phyloP scores from a whole-genome alignment of 2,797 vertebrate species.

The Morelia viridis region DNA sequence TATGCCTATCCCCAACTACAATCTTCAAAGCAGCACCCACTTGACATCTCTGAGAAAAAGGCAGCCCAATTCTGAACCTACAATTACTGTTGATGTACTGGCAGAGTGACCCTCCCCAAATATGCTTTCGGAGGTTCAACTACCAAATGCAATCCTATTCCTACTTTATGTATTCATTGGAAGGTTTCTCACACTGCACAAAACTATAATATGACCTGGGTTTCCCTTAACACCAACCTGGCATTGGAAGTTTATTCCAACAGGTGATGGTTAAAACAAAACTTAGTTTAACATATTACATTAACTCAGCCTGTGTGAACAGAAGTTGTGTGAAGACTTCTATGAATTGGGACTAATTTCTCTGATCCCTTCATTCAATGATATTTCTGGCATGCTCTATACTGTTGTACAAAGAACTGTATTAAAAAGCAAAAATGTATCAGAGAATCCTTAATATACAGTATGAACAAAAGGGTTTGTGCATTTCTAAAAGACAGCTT shows the following conservation, averaged over 20 bases:
- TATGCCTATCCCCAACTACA: not conserved
- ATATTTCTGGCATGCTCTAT: not conserved
- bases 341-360: too few relatives aligned
- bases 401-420: not conserved
- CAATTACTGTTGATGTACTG: not conserved
- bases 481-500: not conserved
- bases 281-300: too few relatives aligned
- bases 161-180: not conserved
- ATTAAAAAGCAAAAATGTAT: not conserved
- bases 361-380: not conserved
- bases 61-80: not conserved
- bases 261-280: too few relatives aligned
- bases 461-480: not conserved
- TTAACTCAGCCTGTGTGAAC: too few relatives aligned
- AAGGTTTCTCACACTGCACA: not conserved
- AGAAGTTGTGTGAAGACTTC: too few relatives aligned
- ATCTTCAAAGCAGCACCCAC: not conserved
- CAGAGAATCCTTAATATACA: not conserved
- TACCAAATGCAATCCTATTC: not conserved
- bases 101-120: not conserved
- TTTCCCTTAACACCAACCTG: not conserved
- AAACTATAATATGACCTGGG: not conserved
- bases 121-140: not conserved
- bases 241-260: too few relatives aligned
- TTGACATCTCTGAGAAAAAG: not conserved